Evolutionary conservation across 2,113 vertebrate species (phyloP).

Genomic region (Colaptes auratus): DNA sequence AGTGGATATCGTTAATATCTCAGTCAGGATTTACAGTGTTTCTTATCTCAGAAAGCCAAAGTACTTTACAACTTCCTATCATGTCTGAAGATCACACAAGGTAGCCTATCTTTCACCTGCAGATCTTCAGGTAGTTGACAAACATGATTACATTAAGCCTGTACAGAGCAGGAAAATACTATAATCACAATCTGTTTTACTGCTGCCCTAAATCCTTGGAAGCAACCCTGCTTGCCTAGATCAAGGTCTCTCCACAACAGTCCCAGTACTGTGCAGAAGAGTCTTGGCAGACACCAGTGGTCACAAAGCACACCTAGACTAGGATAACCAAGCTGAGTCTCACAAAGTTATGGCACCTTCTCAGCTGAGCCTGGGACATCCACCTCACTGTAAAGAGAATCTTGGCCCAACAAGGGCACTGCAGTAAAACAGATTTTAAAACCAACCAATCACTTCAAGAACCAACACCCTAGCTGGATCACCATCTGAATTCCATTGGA

Average conservation of each 20-base stretch:
- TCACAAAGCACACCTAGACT: not conserved
- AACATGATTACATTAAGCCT: not conserved
- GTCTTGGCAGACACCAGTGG: fast-evolving
- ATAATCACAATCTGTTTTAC: fast-evolving
- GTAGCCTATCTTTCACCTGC: not conserved
- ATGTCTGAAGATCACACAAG: not conserved
- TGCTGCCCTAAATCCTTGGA: not conserved
- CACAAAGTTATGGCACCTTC: not conserved
- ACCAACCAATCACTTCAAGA: too few species aligned
- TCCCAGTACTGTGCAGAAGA: not conserved
- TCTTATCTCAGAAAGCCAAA: not conserved
- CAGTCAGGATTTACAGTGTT: not conserved
- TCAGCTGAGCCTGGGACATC: not conserved
- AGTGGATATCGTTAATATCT: not conserved
- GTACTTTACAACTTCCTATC: not conserved
- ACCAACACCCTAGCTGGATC: too few species aligned
- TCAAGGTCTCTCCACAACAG: not conserved
- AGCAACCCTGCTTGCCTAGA: not conserved
- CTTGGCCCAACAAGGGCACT: not conserved
- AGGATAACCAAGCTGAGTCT: not conserved
- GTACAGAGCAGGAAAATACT: not conserved
- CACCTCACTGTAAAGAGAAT: not conserved
- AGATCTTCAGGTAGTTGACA: not conserved
- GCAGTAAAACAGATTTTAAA: not conserved
- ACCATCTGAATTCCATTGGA: too few species aligned